phyloP scores from a whole-genome alignment of 2,797 vertebrate species.

The Pyrocephalus nanus region DNA sequence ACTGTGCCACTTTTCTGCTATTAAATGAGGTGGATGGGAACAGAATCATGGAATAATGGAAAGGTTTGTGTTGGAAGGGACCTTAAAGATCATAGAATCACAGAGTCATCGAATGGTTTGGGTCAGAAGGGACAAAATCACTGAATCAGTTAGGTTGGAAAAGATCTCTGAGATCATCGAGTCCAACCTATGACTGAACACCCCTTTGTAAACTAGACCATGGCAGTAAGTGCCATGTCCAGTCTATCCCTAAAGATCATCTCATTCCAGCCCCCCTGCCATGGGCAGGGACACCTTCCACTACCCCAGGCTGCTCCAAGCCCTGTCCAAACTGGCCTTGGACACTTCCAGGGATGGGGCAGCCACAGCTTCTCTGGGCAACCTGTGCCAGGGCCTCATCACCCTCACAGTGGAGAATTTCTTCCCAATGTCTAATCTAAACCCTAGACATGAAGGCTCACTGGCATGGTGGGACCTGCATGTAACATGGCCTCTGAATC shows the following conservation, averaged over 20 bases:
- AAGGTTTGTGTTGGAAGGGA: neutral
- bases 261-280: fast-evolving
- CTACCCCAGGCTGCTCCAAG: neutral
- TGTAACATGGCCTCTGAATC: neutral
- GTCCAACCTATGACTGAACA: neutral
- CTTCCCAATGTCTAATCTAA: neutral
- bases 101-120: neutral
- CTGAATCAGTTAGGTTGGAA: neutral
- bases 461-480: too few relatives aligned
- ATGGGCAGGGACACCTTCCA: neutral
- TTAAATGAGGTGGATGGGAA: neutral
- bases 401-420: neutral
- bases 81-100: neutral
- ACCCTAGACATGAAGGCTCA: neutral
- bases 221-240: neutral
- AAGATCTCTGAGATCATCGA: neutral
- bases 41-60: neutral
- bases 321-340: fast-evolving
- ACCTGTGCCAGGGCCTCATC: fast-evolving
- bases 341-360: fast-evolving
- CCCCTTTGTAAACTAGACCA: neutral
- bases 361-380: neutral
- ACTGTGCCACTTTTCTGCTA: neutral
- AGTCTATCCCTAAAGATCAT: neutral
- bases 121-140: neutral